Percentiles rank a stretch among this genome's conserved stretches.
Conservation (phyloP, 2,113 vertebrate species). For the Hyperopisus bebe region DNA sequence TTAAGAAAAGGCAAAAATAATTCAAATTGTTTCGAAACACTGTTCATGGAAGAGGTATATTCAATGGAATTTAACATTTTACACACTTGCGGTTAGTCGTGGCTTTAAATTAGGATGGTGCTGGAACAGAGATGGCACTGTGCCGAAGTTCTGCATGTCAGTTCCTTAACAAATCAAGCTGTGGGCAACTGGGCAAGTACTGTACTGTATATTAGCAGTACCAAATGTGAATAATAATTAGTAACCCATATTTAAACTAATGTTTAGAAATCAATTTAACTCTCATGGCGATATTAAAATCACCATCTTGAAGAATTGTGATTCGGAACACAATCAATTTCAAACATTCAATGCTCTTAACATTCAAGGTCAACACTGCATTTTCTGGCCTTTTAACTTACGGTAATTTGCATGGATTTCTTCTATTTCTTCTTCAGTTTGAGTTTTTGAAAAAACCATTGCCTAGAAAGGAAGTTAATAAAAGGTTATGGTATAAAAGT, state of each 20-base stretch:
- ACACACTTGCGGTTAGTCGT: too few species aligned
- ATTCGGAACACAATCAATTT: not conserved
- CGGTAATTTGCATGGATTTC: slow-evolving; percentile 78
- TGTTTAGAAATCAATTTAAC: not conserved
- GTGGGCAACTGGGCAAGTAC: not conserved
- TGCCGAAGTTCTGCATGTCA: too few species aligned
- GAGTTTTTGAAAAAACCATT: slow-evolving; percentile 81
- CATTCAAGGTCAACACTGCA: not conserved
- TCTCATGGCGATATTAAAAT: not conserved
- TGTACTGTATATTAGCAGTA: not conserved
- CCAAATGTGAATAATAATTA: not conserved
- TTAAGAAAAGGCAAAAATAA: too few species aligned
- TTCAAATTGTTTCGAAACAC: too few species aligned
- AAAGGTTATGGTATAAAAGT: slow-evolving; percentile 30
- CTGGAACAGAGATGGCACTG: too few species aligned
- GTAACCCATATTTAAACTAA: not conserved
- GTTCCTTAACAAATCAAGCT: not conserved
- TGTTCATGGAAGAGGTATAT: too few species aligned
- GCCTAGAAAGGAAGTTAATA: slow-evolving; percentile 55
- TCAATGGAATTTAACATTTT: too few species aligned
- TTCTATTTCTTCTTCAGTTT: slow-evolving; percentile 81
- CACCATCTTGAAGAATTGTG: too few species aligned
- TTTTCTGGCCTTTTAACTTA: slow-evolving; percentile 59
- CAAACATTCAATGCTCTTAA: too few species aligned
- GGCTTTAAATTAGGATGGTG: not conserved